Evolutionary conservation across 2,797 vertebrate species (phyloP).

Genomic region (Takifugu ocellatus): DNA sequence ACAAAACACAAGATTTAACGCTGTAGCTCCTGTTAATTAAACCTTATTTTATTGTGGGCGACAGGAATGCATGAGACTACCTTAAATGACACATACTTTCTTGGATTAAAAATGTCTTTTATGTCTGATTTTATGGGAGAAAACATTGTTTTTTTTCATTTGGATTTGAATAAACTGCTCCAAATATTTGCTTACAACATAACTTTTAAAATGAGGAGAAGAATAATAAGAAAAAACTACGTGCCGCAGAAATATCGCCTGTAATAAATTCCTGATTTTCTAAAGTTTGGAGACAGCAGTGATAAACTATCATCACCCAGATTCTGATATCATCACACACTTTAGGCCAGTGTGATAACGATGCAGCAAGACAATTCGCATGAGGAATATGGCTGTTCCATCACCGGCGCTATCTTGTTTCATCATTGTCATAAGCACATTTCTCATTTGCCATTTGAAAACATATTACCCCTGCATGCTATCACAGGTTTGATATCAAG

Average conservation of each 20-base stretch:
- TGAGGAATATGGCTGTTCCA: constrained; percentile 49
- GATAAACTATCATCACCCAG: constrained; percentile 45
- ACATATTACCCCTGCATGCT: constrained; percentile 62
- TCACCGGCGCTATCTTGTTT: constrained; percentile 63
- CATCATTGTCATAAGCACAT: constrained; percentile 68
- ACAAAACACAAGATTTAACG: too few species aligned
- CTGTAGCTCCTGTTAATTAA: too few species aligned
- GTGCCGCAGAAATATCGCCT: constrained; percentile 55
- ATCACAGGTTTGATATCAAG: constrained; percentile 63
- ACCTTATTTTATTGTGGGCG: too few species aligned
- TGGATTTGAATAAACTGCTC: too few species aligned
- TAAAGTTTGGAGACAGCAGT: constrained; percentile 32
- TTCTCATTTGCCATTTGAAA: constrained; percentile 66
- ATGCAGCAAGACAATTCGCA: constrained; percentile 54
- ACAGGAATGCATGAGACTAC: too few species aligned
- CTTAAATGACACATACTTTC: too few species aligned
- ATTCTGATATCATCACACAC: constrained; percentile 47
- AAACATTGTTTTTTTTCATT: too few species aligned
- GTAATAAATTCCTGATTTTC: constrained; percentile 20
- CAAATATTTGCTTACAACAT: too few species aligned
- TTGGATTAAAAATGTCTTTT: too few species aligned
- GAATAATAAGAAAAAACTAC: constrained; percentile 54
- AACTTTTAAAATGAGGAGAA: constrained; percentile 35
- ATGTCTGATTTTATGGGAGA: too few species aligned
- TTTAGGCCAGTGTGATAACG: constrained; percentile 57